Conservation (phyloP, 1,140 invertebrate species). For the Drosophila tsacasi region DNA sequence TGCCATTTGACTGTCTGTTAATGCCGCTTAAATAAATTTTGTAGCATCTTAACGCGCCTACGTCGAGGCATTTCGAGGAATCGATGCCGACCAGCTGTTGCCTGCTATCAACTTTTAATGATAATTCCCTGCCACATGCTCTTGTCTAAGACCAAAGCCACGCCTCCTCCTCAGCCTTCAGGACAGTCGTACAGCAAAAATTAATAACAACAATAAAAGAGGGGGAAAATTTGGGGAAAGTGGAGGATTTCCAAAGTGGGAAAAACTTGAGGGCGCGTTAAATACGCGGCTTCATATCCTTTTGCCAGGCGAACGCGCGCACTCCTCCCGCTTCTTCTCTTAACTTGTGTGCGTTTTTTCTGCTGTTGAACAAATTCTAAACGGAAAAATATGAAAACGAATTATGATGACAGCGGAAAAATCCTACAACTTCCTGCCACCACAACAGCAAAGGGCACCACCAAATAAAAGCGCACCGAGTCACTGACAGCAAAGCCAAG, state of each 20-base stretch:
- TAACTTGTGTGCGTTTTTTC: conserved; percentile 53
- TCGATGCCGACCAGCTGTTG: conserved; percentile 73
- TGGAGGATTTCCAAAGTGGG: neutral
- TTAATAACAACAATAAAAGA: conserved; percentile 55
- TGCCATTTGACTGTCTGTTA: conserved; percentile 76
- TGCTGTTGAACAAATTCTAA: conserved; percentile 79
- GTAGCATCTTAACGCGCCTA: conserved; percentile 38
- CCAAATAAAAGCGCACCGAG: conserved; percentile 7
- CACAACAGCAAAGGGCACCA: conserved; percentile 50
- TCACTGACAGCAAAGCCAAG: conserved; percentile 23
- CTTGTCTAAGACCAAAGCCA: conserved; percentile 2
- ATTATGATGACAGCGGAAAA: conserved; percentile 84
- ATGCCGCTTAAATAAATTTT: conserved; percentile 74
- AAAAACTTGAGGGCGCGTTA: conserved; percentile 52
- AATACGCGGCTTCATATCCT: conserved; percentile 71
- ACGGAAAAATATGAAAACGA: conserved; percentile 82
- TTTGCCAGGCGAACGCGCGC: conserved; percentile 71
- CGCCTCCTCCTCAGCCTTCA: conserved; percentile 30
- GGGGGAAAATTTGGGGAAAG: conserved; percentile 1
- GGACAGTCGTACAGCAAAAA: conserved; percentile 53
- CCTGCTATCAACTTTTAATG: conserved; percentile 76
- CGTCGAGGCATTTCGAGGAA: conserved; percentile 25
- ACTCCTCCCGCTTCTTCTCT: neutral
- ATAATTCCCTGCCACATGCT: conserved; percentile 71
- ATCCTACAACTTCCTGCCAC: conserved; percentile 80